A percentile compares a stretch with the other conserved stretches of the same genome.
Conservation (phyloP, 2,113 vertebrate genomes). For the Acanthisitta chloris region DNA sequence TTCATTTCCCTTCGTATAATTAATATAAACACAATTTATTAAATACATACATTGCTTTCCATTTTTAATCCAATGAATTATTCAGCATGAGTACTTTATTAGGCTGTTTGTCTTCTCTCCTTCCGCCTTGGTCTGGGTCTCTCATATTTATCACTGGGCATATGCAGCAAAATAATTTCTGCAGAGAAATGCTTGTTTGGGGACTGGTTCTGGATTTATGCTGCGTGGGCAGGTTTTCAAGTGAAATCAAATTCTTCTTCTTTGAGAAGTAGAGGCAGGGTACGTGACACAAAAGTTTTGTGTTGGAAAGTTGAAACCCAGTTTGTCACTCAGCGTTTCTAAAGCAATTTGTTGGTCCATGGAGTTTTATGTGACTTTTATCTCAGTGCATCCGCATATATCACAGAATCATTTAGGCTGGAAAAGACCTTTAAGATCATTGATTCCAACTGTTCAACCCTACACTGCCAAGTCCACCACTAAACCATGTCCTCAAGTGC, state of each 20-base stretch:
- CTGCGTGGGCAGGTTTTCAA: background rate
- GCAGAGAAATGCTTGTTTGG: background rate
- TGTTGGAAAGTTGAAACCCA: background rate
- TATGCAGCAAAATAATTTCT: rapidly evolving
- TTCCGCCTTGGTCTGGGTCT: background rate
- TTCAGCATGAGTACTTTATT: background rate
- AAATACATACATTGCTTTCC: background rate
- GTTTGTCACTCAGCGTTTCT: background rate
- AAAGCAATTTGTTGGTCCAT: background rate
- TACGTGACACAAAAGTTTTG: background rate
- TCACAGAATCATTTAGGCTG: background rate
- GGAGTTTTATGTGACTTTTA: background rate
- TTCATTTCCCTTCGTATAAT: background rate
- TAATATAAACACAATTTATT: background rate
- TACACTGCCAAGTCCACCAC: background rate
- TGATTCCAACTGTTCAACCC: background rate
- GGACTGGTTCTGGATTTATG: background rate
- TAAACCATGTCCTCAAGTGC: background rate
- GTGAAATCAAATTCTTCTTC: background rate
- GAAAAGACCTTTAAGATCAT: background rate
- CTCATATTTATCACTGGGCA: rapidly evolving
- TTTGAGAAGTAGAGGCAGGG: background rate
- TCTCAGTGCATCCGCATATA: background rate
- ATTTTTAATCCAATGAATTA: background rate
- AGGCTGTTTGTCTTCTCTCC: background rate